These are phyloP conservation scores for Sander lucioperca DNA, from an alignment of 2,113 vertebrate genomes.

Conservation along the genomic window DNA sequence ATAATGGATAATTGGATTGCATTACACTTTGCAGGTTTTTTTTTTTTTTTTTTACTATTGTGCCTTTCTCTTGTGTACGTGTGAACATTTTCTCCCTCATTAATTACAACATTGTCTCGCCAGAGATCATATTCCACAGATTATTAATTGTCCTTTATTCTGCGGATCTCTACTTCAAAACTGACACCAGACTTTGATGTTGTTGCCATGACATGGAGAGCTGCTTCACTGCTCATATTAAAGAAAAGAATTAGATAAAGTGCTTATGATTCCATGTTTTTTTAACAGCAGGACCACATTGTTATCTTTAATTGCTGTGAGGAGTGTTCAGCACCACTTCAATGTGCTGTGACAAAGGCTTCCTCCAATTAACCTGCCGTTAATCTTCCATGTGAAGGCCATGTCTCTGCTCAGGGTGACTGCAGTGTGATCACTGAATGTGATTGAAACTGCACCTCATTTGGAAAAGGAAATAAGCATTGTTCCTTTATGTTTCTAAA, in stretches of 20 bases:
- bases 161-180: constrained; percentile 47
- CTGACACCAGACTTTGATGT: constrained; percentile 60
- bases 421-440: constrained; percentile 36
- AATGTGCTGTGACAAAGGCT: constrained; percentile 30
- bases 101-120: constrained; percentile 46
- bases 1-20: constrained; percentile 12
- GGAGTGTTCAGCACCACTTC: constrained; percentile 26
- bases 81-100: constrained; percentile 45
- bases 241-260: constrained; percentile 41
- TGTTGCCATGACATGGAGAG: constrained; percentile 31
- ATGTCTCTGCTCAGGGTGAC: constrained; percentile 19
- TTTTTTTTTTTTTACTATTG: neutral
- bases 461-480: neutral
- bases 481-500: constrained; percentile 14
- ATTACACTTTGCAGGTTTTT: neutral
- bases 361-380: constrained; percentile 59
- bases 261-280: constrained; percentile 52
- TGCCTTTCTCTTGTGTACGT: constrained; percentile 6
- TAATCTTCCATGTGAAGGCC: constrained; percentile 57
- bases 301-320: constrained; percentile 48
- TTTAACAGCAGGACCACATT: constrained; percentile 28
- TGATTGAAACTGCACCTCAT: constrained; percentile 28
- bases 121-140: constrained; percentile 37
- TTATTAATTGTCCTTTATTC: constrained; percentile 37
- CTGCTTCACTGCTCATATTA: constrained; percentile 10